Base-by-base conservation (phyloP, 2,888 invertebrate genomes). In the Matsumyia berberina region DNA sequence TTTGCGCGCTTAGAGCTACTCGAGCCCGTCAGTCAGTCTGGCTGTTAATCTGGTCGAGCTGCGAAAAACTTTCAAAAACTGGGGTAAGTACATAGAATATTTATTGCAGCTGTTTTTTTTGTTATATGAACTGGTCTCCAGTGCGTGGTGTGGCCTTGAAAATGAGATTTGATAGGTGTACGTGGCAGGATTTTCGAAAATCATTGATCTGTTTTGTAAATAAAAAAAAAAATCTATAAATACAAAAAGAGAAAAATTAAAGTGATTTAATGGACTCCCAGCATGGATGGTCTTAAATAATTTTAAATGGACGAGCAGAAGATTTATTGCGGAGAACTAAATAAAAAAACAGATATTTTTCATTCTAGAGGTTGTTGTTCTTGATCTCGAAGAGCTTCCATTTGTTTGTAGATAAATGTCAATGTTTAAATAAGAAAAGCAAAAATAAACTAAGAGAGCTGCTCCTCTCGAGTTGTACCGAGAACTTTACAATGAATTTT, bases 101-200 rank as follows among this genome's bases (percentile, higher is more conserved):
- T 55, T 49, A 64, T 67, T 39, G 37, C 35, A 74, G 53, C 31
- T 64, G 60, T 35, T 73, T 55, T 33, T n/a, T n/a, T n/a, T n/a
- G n/a, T n/a, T n/a, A n/a, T n/a, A 66, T 46, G 33, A 44, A 17
- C 12, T 46, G 12, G n/a, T n/a, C 9, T 60, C 39, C 46, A 67
- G 72, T 37, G 31, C 17, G 42, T 24, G 57, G n/a, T 35, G 33
- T 31, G 82, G 66, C 78, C 82, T 83, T 78, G 60, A 67, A 77
- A 39, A 35, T 62, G 51, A 51, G 60, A 70, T 37, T 55, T 42
- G 29, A 72, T 62, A 17, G 44, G 12, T 39, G 15, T 49, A 12
- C 33, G 5, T 12, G 15, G 15, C 8, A 9, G 9, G 7, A 11
- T 78, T 64, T 64, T 64, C 60, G 12, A 42, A 12, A 42, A 31